A percentile compares a stretch with the other conserved stretches of the same genome.
phyloP scores from a whole-genome alignment of 2,113 vertebrate species.

The Oreamnos americanus region DNA sequence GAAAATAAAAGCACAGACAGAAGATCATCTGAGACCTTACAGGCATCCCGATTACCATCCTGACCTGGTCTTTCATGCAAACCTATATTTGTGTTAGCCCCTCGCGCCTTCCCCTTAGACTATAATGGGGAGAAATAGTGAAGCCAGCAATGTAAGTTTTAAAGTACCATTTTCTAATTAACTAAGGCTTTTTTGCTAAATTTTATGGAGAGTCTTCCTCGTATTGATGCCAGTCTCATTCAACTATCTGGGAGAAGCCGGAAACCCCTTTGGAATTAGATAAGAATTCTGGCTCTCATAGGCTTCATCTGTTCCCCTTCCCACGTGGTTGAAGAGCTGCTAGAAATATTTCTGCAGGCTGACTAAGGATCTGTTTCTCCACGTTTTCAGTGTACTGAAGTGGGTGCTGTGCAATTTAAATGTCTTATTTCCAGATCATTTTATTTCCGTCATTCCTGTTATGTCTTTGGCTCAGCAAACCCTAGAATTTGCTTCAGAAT shows the following conservation, averaged over 20 bases:
- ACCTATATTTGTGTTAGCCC: background rate
- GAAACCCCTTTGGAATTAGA: slow-evolving; percentile 61
- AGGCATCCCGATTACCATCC: background rate
- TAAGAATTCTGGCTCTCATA: slow-evolving; percentile 53
- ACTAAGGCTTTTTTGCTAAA: background rate
- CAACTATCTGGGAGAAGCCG: slow-evolving; percentile 28
- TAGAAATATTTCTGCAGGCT: slow-evolving; percentile 65
- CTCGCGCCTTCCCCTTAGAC: background rate
- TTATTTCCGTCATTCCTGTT: slow-evolving; percentile 56
- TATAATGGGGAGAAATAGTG: background rate
- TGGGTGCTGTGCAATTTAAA: slow-evolving; percentile 63
- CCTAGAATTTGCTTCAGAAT: slow-evolving; percentile 65
- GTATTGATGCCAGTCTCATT: slow-evolving; percentile 26
- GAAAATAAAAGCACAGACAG: background rate
- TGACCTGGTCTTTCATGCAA: background rate
- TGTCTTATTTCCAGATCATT: slow-evolving; percentile 65
- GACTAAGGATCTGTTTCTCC: slow-evolving; percentile 67
- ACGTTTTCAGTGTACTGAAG: slow-evolving; percentile 36
- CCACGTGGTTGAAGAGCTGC: slow-evolving; percentile 60
- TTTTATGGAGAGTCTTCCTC: slow-evolving; percentile 1
- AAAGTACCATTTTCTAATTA: slow-evolving; percentile 32
- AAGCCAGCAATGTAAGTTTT: background rate
- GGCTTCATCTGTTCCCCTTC: slow-evolving; percentile 61
- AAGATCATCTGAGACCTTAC: background rate
- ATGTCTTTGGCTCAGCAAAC: slow-evolving; percentile 57